These are phyloP conservation scores for Chrosomus eos DNA, from an alignment of 2,797 vertebrate species.

Conservation along the genomic window DNA sequence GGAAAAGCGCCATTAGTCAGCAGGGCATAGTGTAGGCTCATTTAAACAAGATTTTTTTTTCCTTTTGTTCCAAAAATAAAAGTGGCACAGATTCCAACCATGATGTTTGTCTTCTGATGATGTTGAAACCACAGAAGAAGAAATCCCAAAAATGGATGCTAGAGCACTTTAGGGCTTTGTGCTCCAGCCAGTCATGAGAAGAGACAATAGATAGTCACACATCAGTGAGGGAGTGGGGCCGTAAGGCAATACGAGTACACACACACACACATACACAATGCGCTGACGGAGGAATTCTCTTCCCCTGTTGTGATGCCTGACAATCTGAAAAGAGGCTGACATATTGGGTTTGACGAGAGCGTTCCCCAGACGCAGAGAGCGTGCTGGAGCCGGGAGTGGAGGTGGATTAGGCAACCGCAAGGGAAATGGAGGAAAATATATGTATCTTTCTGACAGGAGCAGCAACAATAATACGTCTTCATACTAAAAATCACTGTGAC, in stretches of 20 bases:
- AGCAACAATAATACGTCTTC: slow-evolving; percentile 31
- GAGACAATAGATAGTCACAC: slow-evolving; percentile 31
- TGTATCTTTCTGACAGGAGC: slow-evolving; percentile 32
- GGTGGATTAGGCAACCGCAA: slow-evolving; percentile 49
- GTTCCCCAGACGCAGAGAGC: slow-evolving; percentile 49
- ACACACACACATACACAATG: neutral
- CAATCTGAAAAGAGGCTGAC: slow-evolving; percentile 53
- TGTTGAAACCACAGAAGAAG: slow-evolving; percentile 2
- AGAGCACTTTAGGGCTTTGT: slow-evolving; percentile 37
- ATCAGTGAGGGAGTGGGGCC: slow-evolving; percentile 26
- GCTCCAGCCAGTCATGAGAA: slow-evolving; percentile 18
- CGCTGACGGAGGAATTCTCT: slow-evolving; percentile 40
- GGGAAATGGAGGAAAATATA: slow-evolving; percentile 34
- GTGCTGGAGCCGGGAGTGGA: slow-evolving; percentile 30
- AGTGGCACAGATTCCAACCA: neutral
- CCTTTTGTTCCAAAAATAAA: neutral
- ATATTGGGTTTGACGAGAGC: slow-evolving; percentile 55
- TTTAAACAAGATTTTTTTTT: neutral
- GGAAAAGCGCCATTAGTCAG: too few relatives aligned
- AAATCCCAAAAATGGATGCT: slow-evolving; percentile 13
- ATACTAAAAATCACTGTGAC: slow-evolving; percentile 4
- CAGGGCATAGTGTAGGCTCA: neutral
- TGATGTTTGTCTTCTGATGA: slow-evolving; percentile 7
- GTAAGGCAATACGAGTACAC: slow-evolving; percentile 19
- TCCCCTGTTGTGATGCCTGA: slow-evolving; percentile 55